phyloP scores from a whole-genome alignment of 2,113 vertebrate genomes.

The Eulemur macaco region DNA sequence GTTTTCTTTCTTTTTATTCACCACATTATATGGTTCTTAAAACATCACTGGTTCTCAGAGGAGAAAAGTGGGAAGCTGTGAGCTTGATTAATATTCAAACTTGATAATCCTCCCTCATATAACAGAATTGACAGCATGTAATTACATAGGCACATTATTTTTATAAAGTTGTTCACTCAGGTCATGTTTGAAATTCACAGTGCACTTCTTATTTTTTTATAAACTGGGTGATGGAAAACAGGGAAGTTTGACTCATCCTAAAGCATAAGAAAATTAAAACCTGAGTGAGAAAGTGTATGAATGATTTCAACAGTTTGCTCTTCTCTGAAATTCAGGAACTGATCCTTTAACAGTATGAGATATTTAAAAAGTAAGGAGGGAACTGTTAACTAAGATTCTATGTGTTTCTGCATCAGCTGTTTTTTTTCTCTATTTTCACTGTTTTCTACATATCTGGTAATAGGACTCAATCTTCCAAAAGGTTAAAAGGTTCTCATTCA shows the following conservation, averaged over 20 bases:
- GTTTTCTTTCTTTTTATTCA: background rate
- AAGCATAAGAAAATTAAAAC: constrained; percentile 30
- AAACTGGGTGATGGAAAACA: constrained; percentile 39
- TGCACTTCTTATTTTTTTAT: constrained; percentile 49
- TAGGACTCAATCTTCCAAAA: background rate
- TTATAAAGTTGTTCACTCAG: constrained; percentile 28
- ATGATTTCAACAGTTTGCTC: constrained; percentile 16
- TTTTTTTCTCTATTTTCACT: background rate
- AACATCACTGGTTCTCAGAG: background rate
- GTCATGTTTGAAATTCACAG: constrained; percentile 41
- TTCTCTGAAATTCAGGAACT: background rate
- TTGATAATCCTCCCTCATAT: background rate
- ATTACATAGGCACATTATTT: constrained; percentile 21
- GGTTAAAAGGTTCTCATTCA: background rate
- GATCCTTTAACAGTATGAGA: background rate
- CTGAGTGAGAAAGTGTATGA: background rate
- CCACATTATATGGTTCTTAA: background rate
- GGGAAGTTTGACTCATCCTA: background rate
- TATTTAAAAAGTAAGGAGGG: background rate
- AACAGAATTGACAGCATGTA: constrained; percentile 15
- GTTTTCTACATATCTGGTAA: background rate
- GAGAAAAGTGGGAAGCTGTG: background rate
- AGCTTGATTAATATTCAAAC: constrained; percentile 3
- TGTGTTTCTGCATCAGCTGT: background rate
- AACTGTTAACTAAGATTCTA: background rate